Evolutionary conservation across 2,113 vertebrate species (phyloP), one percentile per base, ranked within the genome.

Genomic region (Anas platyrhynchos): DNA sequence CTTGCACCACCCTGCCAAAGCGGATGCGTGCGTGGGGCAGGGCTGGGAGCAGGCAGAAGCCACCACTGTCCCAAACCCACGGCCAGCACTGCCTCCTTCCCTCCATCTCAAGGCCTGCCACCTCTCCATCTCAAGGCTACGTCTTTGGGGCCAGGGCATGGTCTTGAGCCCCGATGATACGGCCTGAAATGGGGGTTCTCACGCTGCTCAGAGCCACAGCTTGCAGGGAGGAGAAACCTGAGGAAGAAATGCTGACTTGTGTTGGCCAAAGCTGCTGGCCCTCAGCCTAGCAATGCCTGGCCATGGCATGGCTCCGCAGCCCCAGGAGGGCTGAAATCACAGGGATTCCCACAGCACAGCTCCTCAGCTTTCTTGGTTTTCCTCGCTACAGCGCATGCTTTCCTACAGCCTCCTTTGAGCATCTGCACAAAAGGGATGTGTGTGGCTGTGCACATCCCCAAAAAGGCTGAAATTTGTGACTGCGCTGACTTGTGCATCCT

Each of bases 11-110:
- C 46, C 78, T 80, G 58, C 6, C 4, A 0, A 69, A 80, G 67
- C 2, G 13, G 20, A 58, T 8, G 4, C 11, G 13, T 7, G 31
- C 1, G 3, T 8, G 13, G 36, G 11, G 7, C 22, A 67, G n/a
- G 36, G 59, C 25, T 71, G 14, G 21, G 31, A 73, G 23, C 0
- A 0, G 8, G 36, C 27, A 44, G 20, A 13, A 14, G 10, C 20
- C 13, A 5, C 50, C 27, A 4, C 50, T 50, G 36, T 31, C 16
- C 44, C 8, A 27, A 15, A 86, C 18, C 7, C 2, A 0, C 62
- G 12, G 26, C 16, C 26, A 20, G 36, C 11, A 6, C 17, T 41
- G 13, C 38, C 38, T 41, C 41, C 16, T 17, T 41, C 62, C 26
- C 38, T 65, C 38, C 26, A 65, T 65, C 62, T 41, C 36, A 41